Evolutionary conservation across 1,140 invertebrate genomes (phyloP).

Genomic region (Acromyrmex heyeri): DNA sequence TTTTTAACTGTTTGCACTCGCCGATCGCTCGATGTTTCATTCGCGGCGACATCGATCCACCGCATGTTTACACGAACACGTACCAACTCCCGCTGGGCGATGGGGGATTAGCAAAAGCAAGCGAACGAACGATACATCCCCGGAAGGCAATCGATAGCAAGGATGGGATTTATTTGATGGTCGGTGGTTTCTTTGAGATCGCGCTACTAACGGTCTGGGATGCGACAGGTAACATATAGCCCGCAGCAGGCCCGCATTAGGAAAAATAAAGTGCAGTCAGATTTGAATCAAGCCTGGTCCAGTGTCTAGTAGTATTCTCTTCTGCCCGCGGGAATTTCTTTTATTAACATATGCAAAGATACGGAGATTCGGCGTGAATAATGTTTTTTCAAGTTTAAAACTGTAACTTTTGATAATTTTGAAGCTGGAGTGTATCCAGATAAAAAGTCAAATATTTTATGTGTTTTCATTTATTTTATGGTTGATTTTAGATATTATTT

Average conservation of each 20-base stretch:
- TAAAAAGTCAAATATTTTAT: neutral
- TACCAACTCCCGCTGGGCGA: conserved; percentile 71
- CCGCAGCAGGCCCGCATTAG: conserved; percentile 49
- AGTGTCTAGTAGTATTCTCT: conserved; percentile 3
- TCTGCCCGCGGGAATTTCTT: neutral
- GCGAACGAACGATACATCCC: conserved; percentile 63
- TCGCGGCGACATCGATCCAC: conserved; percentile 49
- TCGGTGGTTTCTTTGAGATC: conserved; percentile 69
- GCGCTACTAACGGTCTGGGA: conserved; percentile 28
- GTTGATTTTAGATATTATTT: no score
- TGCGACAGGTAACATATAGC: conserved; percentile 58
- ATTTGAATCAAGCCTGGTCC: conserved; percentile 49
- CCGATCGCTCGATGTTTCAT: conserved; percentile 59
- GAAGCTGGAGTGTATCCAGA: neutral
- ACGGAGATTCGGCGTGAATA: neutral
- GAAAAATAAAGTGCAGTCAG: conserved; percentile 67
- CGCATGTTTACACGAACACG: conserved; percentile 71
- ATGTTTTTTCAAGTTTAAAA: neutral
- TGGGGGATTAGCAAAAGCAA: conserved; percentile 69
- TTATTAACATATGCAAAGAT: conserved; percentile 49
- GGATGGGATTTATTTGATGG: conserved; percentile 69
- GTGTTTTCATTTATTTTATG: neutral
- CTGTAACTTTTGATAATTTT: neutral
- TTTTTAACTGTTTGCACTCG: conserved; percentile 47
- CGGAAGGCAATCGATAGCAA: conserved; percentile 70